These are phyloP conservation scores for Bufo bufo DNA, from an alignment of 2,113 vertebrate genomes.

Conservation along the genomic window DNA sequence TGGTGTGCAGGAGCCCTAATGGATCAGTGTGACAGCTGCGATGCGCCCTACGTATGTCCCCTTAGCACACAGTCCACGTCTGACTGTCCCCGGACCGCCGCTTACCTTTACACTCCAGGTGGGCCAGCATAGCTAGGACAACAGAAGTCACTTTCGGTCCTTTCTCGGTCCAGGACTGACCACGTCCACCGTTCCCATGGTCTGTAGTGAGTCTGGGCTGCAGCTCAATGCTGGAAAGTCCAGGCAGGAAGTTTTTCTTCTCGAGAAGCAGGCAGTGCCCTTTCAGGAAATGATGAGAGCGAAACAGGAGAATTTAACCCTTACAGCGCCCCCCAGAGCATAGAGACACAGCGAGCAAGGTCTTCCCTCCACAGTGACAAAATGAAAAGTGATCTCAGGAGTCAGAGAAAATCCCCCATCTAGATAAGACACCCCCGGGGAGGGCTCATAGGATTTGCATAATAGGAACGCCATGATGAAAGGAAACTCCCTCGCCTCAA, in stretches of 20 bases:
- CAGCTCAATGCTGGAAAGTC: constrained; percentile 60
- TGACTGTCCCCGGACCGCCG: no score
- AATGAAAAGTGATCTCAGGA: not conserved
- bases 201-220: not conserved
- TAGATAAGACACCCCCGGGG: not conserved
- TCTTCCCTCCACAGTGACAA: not conserved
- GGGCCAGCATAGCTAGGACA: constrained; percentile 19
- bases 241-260: constrained; percentile 59
- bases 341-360: not conserved
- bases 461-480: not conserved
- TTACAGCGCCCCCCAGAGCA: not conserved
- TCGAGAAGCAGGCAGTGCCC: constrained; percentile 56
- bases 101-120: constrained; percentile 29
- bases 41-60: no score
- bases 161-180: not conserved
- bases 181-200: not conserved
- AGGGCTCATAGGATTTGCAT: not conserved
- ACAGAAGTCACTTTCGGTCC: not conserved
- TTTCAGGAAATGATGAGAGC: constrained; percentile 60
- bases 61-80: not conserved
- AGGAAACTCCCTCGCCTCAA: not conserved
- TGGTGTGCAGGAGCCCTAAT: no score
- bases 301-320: constrained; percentile 57
- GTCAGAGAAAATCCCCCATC: not conserved
- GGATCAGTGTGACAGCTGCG: no score